These are phyloP conservation scores for Panonychus citri DNA, from an alignment of 1,140 invertebrate genomes.

Conservation along the genomic window DNA sequence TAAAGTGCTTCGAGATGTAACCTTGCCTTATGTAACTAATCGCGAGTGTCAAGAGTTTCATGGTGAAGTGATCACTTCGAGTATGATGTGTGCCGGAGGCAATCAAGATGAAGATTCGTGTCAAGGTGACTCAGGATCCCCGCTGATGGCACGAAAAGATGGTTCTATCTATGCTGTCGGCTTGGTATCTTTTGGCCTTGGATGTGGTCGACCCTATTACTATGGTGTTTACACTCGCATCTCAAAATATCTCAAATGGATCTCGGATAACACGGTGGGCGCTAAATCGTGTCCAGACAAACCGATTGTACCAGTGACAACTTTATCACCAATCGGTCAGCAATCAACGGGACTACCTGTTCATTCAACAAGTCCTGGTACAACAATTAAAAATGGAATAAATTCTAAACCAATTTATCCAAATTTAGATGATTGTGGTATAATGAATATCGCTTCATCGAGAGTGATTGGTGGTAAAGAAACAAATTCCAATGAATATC, in stretches of 20 bases:
- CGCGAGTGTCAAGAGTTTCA: background rate
- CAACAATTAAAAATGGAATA: background rate
- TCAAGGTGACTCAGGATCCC: constrained; percentile 8
- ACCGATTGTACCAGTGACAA: background rate
- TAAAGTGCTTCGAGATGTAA: background rate
- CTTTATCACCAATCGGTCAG: background rate
- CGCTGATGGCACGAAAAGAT: background rate
- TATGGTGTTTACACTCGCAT: constrained; percentile 20
- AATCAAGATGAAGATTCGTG: constrained; percentile 1
- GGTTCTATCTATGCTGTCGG: constrained; percentile 16
- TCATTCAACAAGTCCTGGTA: background rate
- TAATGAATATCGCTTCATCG: background rate
- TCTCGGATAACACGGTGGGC: constrained; percentile 9
- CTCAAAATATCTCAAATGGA: constrained; percentile 18
- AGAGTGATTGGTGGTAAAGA: constrained; percentile 1
- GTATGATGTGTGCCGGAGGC: constrained; percentile 3
- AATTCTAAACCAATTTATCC: background rate
- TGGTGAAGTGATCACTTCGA: background rate
- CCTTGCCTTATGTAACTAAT: background rate
- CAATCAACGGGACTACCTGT: background rate
- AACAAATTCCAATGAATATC: background rate
- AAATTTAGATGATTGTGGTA: constrained; percentile 1
- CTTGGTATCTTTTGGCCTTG: constrained; percentile 31
- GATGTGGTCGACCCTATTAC: constrained; percentile 17
- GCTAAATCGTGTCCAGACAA: background rate